Evolutionary conservation across 2,113 vertebrate species (phyloP).

Genomic region (Corythornis vintsioides): DNA sequence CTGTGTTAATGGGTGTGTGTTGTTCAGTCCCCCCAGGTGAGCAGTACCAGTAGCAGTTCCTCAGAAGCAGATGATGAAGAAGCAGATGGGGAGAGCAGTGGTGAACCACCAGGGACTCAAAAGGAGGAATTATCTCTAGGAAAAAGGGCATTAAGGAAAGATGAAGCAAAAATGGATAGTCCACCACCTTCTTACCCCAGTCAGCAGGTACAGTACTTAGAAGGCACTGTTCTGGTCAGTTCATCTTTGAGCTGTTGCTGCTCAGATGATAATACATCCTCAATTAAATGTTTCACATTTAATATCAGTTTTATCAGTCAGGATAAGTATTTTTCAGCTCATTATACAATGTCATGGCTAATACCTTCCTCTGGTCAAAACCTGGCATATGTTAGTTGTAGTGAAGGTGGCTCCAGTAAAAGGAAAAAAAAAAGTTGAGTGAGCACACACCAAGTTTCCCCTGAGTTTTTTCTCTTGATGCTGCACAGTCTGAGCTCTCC

Average conservation of each 20-base stretch:
- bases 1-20: neutral
- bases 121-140: slow-evolving; percentile 77
- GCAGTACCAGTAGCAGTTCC: slow-evolving; percentile 92
- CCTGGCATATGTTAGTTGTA: neutral
- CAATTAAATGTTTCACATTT: neutral
- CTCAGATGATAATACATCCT: neutral
- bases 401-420: neutral
- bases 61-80: slow-evolving; percentile 95
- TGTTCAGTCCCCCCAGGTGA: slow-evolving; percentile 85
- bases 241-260: neutral
- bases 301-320: neutral
- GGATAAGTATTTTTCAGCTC: neutral
- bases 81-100: slow-evolving; percentile 80
- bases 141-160: slow-evolving; percentile 71
- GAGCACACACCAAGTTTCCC: neutral
- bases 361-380: neutral
- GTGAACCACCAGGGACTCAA: slow-evolving; percentile 78
- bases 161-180: slow-evolving; percentile 77
- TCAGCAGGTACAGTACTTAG: slow-evolving; percentile 77
- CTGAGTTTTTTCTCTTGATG: neutral
- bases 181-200: slow-evolving; percentile 83
- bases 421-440: neutral
- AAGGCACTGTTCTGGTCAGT: neutral
- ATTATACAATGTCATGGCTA: neutral
- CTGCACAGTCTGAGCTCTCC: neutral